These are phyloP conservation scores for Scarus forsteni DNA, from an alignment of 2,797 vertebrate genomes.

Conservation along the genomic window DNA sequence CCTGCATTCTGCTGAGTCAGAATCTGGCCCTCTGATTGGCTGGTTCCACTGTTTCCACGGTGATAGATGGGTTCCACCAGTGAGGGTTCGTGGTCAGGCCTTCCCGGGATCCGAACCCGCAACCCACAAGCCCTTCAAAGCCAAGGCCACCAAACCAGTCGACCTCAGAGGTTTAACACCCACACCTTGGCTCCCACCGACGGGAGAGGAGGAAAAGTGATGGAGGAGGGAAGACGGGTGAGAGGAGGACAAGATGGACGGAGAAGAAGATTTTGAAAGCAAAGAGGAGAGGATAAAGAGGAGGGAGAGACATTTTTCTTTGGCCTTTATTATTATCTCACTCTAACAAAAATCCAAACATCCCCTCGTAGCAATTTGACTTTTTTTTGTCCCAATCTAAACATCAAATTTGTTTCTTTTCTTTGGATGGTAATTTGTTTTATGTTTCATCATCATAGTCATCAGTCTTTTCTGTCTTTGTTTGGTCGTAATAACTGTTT, in stretches of 20 bases:
- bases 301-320: too few relatives aligned
- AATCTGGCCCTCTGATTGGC: conserved; percentile 54
- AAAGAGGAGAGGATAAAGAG: neutral
- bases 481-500: neutral
- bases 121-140: conserved; percentile 75
- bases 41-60: conserved; percentile 56
- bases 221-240: neutral
- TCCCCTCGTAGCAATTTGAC: too few relatives aligned
- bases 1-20: conserved; percentile 70
- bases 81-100: conserved; percentile 65
- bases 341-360: neutral
- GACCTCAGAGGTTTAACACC: conserved; percentile 73
- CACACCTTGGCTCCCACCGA: conserved; percentile 67
- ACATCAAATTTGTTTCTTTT: neutral
- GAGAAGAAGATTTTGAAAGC: neutral
- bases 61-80: conserved; percentile 65
- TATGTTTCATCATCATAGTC: neutral
- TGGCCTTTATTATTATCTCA: too few relatives aligned
- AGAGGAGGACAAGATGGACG: neutral
- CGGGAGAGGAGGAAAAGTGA: neutral
- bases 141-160: conserved; percentile 81
- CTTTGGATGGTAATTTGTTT: neutral
- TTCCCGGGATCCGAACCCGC: conserved; percentile 77
- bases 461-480: neutral
- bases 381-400: neutral